Base-by-base conservation (phyloP, 2,113 vertebrate species). In the Halichoerus grypus region DNA sequence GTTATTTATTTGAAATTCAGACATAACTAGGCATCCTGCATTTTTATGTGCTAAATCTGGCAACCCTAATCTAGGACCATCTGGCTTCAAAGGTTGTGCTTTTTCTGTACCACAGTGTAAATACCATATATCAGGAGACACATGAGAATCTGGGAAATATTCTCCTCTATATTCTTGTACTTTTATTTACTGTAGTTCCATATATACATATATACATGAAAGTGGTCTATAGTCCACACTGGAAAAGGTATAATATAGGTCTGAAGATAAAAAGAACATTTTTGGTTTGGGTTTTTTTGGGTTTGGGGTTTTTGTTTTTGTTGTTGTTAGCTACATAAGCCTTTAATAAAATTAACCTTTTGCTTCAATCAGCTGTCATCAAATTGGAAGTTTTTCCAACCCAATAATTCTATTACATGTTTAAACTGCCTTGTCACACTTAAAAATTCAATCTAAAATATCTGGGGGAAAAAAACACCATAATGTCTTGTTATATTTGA, bases 291-390 rank as follows among this genome's bases (percentile, higher is more conserved):
- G 13, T 69, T 92, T 76, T 46, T 76, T 77, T 15, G 12, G 22
- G n/a, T 28, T 49, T 74, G 31, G 31, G 33, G 33, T 93, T 36
- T 57, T 65, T n/a, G 7, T 71, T 71, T 15, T 67, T 84, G 12
- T 46, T 61, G 33, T 19, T 85, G 81, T 24, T 49, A 69, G 67
- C 28, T 90, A 89, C 74, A 87, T 67, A 53, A n/a, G n/a, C 28
- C 55, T 79, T 80, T 96, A 95, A 97, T 83, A 80, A 92, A 96
- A 88, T 97, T 96, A 98, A 96, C 72, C 90, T 97, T 97, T 95
- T 86, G 67, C 57, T 98, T 97, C 94, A 97, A 95, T 96, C 82
- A 92, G 55, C 87, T 93, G 33, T 90, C 80, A 96, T 87, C 86
- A 95, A 90, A 94, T 96, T 96, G 65, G 65, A 67, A 90, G 49